Conservation (phyloP, 2,113 vertebrate species). For the Limnothrissa miodon region DNA sequence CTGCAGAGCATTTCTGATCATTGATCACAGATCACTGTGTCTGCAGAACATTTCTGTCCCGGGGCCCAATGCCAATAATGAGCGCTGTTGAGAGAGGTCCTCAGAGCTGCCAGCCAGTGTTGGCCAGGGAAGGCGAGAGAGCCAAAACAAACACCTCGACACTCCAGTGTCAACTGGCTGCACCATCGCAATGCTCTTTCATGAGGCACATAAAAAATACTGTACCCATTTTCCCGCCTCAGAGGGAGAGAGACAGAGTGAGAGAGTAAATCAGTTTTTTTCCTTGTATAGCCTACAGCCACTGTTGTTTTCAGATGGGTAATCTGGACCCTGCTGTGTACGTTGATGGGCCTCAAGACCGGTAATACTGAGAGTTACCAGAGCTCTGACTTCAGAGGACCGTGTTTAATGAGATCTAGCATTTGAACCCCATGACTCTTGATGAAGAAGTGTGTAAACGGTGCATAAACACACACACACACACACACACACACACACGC, state of each 20-base stretch:
- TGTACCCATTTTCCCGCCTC: slow-evolving; percentile 3
- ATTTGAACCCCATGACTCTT: neutral
- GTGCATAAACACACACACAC: neutral
- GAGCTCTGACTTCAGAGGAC: neutral
- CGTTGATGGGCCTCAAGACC: neutral
- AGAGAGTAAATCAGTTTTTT: neutral
- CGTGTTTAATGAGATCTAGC: neutral
- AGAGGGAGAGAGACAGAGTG: neutral
- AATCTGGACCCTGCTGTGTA: neutral
- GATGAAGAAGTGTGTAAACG: neutral
- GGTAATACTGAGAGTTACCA: neutral
- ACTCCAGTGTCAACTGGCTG: slow-evolving; percentile 43
- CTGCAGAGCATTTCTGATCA: neutral
- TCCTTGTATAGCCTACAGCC: neutral
- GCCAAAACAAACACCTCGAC: slow-evolving; percentile 59
- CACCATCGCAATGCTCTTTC: neutral
- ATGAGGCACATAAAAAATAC: neutral
- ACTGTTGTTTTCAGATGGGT: neutral
- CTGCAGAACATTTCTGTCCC: neutral
- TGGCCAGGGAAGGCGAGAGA: slow-evolving; percentile 28
- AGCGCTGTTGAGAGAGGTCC: slow-evolving; percentile 26
- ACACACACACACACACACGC: neutral
- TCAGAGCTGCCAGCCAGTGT: slow-evolving; percentile 28
- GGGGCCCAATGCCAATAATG: slow-evolving; percentile 2
- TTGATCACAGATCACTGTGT: neutral